Evolutionary conservation across 2,113 vertebrate genomes (phyloP), one percentile per base, ranked within the genome.

Genomic region (Cnemophilus loriae): DNA sequence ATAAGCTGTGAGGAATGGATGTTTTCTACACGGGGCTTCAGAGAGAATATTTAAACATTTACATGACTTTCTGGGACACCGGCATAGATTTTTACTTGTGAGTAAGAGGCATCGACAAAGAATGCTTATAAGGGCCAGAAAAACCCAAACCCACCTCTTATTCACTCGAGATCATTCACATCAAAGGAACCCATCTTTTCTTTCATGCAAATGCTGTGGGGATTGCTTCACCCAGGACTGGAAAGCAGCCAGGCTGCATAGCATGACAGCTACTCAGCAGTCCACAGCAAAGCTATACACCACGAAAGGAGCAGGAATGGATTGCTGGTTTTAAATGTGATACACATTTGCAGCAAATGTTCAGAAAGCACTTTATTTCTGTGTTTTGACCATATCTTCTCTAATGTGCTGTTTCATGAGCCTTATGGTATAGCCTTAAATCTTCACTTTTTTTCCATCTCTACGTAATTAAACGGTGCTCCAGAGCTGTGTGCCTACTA

Each of bases 221-320:
- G 52, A 76, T 95, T 84, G 70, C 71, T 95, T 92, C 88, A 91
- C 69, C 78, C 79, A 68, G 53, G 74, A n/a, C 78, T 92, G 94
- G 96, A 95, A 85, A 93, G 84, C 75, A 90, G 84, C 95, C 93
- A 93, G 87, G n/a, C 65, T 75, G 87, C 86, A 84, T 81, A 92
- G 84, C 88, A 82, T 87, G 88, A 90, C 74, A 95, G 68, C 82
- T 90, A 89, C 84, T 95, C 91, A 18, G 59, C 60, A 73, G 65
- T 85, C 87, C 57, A 16, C 73, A 92, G 85, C 77, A 91, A 74
- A 53, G 92, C 79, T 85, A 5, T 75, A 24, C 23, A 22, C 90
- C 69, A 75, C 30, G 17, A 63, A 63, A 87, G 79, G 56, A 91
- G 27, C 49, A 53, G 89, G 49, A 93, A 89, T 0, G 49, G 53